Evolutionary conservation across 2,113 vertebrate species (phyloP).

Genomic region (Pseudopodoces humilis): DNA sequence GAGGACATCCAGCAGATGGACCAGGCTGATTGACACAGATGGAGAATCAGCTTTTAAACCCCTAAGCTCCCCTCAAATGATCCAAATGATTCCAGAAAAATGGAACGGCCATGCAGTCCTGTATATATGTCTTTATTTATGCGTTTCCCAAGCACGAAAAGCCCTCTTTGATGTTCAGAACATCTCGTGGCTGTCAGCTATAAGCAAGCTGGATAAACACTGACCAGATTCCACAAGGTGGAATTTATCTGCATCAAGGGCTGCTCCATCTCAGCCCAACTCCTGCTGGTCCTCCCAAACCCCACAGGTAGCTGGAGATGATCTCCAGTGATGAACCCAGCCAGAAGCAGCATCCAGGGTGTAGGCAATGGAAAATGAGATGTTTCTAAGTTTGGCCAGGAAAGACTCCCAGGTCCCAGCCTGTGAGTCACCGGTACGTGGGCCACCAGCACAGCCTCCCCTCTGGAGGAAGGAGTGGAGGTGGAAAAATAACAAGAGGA

Average conservation of each 20-base stretch:
- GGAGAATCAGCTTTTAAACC: not conserved
- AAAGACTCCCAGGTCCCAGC: constrained; percentile 4
- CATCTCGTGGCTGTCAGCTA: not conserved
- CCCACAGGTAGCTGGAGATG: not conserved
- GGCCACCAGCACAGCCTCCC: constrained; percentile 52
- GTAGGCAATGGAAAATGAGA: constrained; percentile 53
- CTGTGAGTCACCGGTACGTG: constrained; percentile 32
- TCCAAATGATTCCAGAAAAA: not conserved
- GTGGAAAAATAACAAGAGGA: constrained; percentile 61
- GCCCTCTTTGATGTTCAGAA: not conserved
- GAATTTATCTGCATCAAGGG: not conserved
- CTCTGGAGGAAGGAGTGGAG: constrained; percentile 44
- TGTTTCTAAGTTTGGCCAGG: constrained; percentile 47
- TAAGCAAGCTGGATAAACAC: not conserved
- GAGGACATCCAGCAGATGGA: not conserved
- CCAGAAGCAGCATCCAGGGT: not conserved
- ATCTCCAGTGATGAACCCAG: not conserved
- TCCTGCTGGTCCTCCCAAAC: not conserved
- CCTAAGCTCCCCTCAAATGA: not conserved
- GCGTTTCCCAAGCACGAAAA: not conserved
- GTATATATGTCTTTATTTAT: not conserved
- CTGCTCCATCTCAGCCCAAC: not conserved
- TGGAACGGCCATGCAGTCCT: not conserved
- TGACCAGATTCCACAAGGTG: not conserved
- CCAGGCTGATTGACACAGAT: not conserved